Evolutionary conservation across 2,797 vertebrate genomes (phyloP).

Genomic region (Crocodylus rhombifer): DNA sequence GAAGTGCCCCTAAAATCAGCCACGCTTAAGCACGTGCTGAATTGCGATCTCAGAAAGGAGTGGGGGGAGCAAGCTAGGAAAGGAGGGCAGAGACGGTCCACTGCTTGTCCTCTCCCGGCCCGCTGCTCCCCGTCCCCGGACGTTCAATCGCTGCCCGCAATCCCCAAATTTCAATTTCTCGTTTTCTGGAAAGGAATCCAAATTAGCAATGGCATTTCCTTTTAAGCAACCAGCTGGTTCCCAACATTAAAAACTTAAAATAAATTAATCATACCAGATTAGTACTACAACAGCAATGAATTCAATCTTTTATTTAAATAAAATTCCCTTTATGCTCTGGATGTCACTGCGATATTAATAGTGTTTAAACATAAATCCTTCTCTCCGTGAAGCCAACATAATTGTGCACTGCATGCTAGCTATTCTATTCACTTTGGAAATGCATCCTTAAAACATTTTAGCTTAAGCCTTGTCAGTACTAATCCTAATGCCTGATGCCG

Average conservation of each 20-base stretch:
- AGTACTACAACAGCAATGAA: constrained; percentile 55
- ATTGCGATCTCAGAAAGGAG: not conserved
- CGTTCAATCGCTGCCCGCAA: not conserved
- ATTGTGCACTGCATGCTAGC: constrained; percentile 51
- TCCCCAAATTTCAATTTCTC: constrained; percentile 18
- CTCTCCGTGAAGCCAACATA: constrained; percentile 67
- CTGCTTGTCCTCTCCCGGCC: no score
- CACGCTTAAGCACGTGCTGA: rapidly evolving
- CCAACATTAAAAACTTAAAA: constrained; percentile 65
- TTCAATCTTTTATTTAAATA: constrained; percentile 63
- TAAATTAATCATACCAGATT: constrained; percentile 69
- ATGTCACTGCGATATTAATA: constrained; percentile 71
- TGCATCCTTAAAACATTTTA: constrained; percentile 72
- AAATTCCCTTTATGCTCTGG: constrained; percentile 49
- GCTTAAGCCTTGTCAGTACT: constrained; percentile 76
- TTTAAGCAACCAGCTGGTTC: constrained; percentile 39
- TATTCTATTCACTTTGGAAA: constrained; percentile 66
- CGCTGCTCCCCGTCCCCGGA: no score
- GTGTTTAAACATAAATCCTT: constrained; percentile 75
- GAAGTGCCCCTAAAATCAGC: rapidly evolving
- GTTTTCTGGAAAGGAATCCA: constrained; percentile 5
- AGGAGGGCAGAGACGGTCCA: no score
- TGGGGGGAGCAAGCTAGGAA: no score
- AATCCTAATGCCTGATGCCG: constrained; percentile 81
- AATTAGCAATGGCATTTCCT: constrained; percentile 40